phyloP scores from a whole-genome alignment of 2,113 vertebrate species.

The human region DNA sequence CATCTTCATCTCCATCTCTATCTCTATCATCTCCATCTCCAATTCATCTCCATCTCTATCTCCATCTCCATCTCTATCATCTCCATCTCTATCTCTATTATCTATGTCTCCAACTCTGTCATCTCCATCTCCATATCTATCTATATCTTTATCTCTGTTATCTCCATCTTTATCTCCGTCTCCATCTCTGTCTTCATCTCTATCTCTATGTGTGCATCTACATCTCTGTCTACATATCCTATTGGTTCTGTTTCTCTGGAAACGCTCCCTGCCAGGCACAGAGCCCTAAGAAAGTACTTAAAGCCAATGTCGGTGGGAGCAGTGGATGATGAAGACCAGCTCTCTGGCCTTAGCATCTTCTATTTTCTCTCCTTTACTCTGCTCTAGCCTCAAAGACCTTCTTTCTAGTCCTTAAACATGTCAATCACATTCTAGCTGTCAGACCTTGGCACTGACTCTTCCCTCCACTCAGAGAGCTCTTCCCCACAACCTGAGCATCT shows the following conservation, averaged over 20 bases:
- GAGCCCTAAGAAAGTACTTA: not conserved
- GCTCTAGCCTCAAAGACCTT: not conserved
- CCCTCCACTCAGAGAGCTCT: fast-evolving
- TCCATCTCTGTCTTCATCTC: not conserved
- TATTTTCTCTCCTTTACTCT: not conserved
- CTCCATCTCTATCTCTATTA: no score
- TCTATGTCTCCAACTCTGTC: no score
- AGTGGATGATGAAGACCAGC: not conserved
- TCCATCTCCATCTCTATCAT: no score
- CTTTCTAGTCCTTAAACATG: not conserved
- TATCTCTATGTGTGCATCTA: not conserved
- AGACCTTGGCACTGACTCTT: not conserved
- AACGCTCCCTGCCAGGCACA: not conserved
- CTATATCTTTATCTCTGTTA: no score
- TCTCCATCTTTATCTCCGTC: not conserved
- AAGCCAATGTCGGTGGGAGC: not conserved
- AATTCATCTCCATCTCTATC: not conserved
- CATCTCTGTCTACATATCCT: not conserved
- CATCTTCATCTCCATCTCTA: no score
- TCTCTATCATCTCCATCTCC: no score
- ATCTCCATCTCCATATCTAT: not conserved
- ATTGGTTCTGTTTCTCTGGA: not conserved
- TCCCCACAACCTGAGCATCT: fast-evolving
- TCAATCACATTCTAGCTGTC: no score
- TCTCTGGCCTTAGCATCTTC: not conserved